Base-by-base conservation (phyloP, 2,888 invertebrate genomes). In the Latrodectus hesperus region DNA sequence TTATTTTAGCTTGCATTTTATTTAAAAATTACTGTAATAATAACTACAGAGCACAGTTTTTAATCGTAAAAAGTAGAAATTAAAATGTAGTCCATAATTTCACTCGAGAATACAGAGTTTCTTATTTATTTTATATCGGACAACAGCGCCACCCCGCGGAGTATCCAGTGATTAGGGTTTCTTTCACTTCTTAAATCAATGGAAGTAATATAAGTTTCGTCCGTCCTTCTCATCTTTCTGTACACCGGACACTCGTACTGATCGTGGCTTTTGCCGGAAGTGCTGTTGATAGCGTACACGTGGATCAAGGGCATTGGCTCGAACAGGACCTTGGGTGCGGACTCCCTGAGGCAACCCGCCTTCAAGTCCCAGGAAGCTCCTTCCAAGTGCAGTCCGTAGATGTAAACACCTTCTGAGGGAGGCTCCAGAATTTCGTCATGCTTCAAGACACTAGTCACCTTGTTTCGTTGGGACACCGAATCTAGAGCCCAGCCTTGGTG, bases 401-500 rank as follows among this genome's bases (percentile, higher is more conserved):
- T 91, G 80, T 91, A 91, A 11, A 93, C 93, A 12, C 98, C 98
- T 93, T 99, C 98, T 0, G 95, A 94, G 0, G 98, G 98, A 0
- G 97, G 96, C 91, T 96, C 96, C 89, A 95, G 96, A 38, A 98
- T 95, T 90, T 98, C 98, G 90, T 98, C 98, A 92, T 98, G 98
- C 90, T 96, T 96, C 92, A 95, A 96, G 91, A 95, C 94, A 90
- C 96, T 92, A 17, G 98, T 97, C 91, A 98, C 97, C 89, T 96
- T 95, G 93, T 98, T 99, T 93, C 98, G 98, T 17, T 98, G 93
- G 0, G 98, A 97, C 5, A 98, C 98, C 0, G 97, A 97, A 93
- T 99, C 99, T 90, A 99, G 93, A 0, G 98, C 98, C 98, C 98
- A 99, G 26, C 98, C 98, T 93, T 97, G 98, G 92, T 98, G 98